Base-by-base conservation (phyloP, 2,797 vertebrate genomes). In the Leptatherina wallacei region DNA sequence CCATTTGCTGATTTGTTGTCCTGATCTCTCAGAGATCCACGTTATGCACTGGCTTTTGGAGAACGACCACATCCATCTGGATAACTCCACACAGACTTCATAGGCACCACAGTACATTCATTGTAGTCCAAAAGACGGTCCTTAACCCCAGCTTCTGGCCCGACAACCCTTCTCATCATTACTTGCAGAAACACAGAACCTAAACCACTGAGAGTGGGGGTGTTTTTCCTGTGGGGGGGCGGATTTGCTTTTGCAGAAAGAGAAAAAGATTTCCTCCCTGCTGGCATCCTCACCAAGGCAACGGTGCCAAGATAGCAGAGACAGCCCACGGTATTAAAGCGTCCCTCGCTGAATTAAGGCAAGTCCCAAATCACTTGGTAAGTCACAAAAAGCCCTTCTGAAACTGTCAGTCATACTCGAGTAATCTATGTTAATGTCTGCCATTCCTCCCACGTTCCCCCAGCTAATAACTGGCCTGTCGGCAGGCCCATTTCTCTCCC, bases 361-460 rank as follows among this genome's bases (percentile, higher is more conserved):
- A 61, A 83, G 88, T 92, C 91, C 91, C 89, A 90, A 89, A 92
- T 94, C 89, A 83, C 89, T 85, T 60, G 78, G 81, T 92, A 91
- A 93, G 87, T 91, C 90, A 85, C 89, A 84, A 77, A 91, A 93
- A 91, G 86, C 90, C 85, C 81, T 89, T 90, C 90, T 89, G 90
- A 89, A 93, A 80, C 81, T 93, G 92, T 92, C 93, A 93, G 87
- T 94, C 91, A 93, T 88, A 86, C 86, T 85, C 65, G 69, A 88
- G 82, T 92, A 93, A 93, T 93, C 91, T 91, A 89, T 90, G 90
- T 91, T 94, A 87, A 93, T 93, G 90, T 93, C 84, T 86, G 67
- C 83, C 82, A 76, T 89, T 88, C 90, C 86, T 87, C 90, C 92
- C 91, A 91, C 88, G 76, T 77, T 89, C 90, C 90, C 91, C 75